A percentile compares a stretch with the other conserved stretches of the same genome.
These are phyloP conservation scores for Meleagris gallopavo DNA, from an alignment of 2,113 vertebrate species.

Conservation along the genomic window DNA sequence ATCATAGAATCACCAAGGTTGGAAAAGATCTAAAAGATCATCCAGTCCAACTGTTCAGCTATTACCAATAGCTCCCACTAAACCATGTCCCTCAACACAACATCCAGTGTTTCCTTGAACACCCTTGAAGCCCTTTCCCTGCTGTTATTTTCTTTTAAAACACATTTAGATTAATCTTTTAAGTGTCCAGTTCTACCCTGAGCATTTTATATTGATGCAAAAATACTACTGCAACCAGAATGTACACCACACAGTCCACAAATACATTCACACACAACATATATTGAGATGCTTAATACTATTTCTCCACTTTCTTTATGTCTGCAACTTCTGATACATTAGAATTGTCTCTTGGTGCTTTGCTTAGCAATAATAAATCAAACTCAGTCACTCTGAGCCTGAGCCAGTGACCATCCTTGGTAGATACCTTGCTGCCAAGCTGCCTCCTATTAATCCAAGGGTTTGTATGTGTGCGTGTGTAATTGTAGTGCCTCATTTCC, in stretches of 20 bases:
- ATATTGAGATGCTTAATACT: background rate
- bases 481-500: background rate
- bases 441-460: background rate
- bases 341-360: background rate
- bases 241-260: background rate
- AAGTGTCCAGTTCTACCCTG: background rate
- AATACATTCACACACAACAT: background rate
- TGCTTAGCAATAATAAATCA: background rate
- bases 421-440: background rate
- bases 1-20: no score
- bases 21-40: no score
- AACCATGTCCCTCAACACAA: no score
- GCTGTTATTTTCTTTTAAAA: background rate
- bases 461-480: background rate
- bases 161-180: background rate
- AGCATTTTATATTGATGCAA: background rate
- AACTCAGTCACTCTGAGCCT: background rate
- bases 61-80: no score
- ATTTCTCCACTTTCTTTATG: background rate
- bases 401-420: background rate
- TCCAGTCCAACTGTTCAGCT: no score
- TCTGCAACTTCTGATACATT: background rate
- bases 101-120: no score
- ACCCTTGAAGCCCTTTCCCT: background rate
- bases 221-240: background rate